Evolutionary conservation across 1,140 invertebrate species (phyloP), one percentile per base, ranked within the genome.

Genomic region (Metopolophium dirhodum): DNA sequence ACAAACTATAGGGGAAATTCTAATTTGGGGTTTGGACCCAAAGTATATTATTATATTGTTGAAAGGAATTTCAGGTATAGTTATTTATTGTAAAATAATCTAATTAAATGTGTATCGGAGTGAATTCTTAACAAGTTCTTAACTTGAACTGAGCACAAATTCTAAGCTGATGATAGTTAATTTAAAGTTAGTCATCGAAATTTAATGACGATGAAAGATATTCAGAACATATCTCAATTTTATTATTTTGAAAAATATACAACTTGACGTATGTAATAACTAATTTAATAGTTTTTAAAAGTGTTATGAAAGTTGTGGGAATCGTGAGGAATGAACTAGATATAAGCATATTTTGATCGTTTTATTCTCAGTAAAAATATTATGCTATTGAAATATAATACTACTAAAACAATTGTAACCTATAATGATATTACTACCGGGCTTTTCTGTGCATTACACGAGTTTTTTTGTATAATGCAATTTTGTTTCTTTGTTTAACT

Each of bases 41-140:
- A 83, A 83, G 35, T 83, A 83, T 37, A 83, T 37, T n/a, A 83
- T 83, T 86, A 86, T 45, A 45, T 45, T 86, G 77, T 45, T 45
- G 83, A 45, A 45, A 45, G 41, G 35, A 86, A 86, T 86, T 85
- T 45, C 83, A 86, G 83, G 83, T 86, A 86, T 86, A 86, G 83
- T 86, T 18, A 86, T 86, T 86, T 86, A 86, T 86, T 30, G 35
- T 45, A 26, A 86, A 86, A 45, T 86, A 47, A 86, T 86, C 23
- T 86, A 86, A 86, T 86, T 86, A 86, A 45, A 41, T 45, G 9
- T 86, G 11, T 45, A 86, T 45, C 23, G 23, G 35, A 86, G 41
- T 45, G 26, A 86, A 86, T 86, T 86, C 83, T 37, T 68, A 68
- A 83, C 22, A 37, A 83, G 77, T 86, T 86, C 83, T 86, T 45